These are phyloP conservation scores for Eretmocerus hayati DNA, from an alignment of 2,888 invertebrate species.

Conservation along the genomic window DNA sequence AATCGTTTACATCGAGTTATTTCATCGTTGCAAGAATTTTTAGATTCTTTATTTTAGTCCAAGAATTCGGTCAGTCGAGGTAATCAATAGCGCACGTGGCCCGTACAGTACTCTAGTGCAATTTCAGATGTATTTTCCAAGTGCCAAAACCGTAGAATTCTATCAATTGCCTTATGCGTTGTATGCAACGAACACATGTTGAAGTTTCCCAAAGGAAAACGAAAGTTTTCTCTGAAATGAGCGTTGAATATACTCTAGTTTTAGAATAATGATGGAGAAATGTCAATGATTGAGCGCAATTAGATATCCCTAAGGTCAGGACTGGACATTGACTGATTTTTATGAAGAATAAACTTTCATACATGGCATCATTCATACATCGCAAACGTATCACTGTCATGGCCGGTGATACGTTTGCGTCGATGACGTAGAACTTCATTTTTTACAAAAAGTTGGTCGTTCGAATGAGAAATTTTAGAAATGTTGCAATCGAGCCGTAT, in stretches of 20 bases:
- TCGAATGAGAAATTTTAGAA: conserved; percentile 15
- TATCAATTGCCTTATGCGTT: conserved; percentile 31
- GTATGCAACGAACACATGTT: conserved; percentile 24
- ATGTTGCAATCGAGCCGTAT: conserved; percentile 19
- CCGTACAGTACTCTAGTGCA: conserved; percentile 21
- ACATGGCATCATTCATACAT: no score
- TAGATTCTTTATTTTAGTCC: no score
- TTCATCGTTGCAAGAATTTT: no score
- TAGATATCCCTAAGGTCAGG: conserved; percentile 21
- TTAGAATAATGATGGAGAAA: no score
- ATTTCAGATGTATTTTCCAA: conserved; percentile 34
- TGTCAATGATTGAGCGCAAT: conserved; percentile 21
- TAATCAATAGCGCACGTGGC: conserved; percentile 19
- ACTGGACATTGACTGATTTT: conserved; percentile 24
- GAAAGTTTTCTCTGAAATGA: conserved; percentile 16
- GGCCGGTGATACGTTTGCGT: conserved; percentile 17
- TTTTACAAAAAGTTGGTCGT: conserved; percentile 16
- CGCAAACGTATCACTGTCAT: no score
- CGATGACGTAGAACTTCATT: conserved; percentile 21
- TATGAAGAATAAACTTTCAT: conserved; percentile 19
- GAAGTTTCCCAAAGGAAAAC: conserved; percentile 13
- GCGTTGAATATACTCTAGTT: conserved; percentile 18
- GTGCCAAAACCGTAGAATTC: conserved; percentile 43
- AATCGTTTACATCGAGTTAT: no score
- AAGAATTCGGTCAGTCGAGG: conserved; percentile 16